Evolutionary conservation across 2,888 invertebrate species (phyloP), one percentile per base, ranked within the genome.

Genomic region (Hedychridium roseum): DNA sequence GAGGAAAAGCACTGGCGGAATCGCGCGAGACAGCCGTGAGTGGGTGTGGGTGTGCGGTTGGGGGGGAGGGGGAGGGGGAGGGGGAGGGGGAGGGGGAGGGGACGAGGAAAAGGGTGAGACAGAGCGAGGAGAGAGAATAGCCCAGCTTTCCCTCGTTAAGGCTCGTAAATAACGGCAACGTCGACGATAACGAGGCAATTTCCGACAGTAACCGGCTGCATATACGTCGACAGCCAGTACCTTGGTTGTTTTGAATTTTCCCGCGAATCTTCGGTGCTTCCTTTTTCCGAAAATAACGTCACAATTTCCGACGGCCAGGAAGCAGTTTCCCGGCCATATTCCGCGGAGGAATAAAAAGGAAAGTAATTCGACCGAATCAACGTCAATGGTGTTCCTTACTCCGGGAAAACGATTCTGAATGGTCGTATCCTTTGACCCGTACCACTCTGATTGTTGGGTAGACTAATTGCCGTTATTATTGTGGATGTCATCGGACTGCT

Each of bases 151-250:
- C 49, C 59, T 62, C 57, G 62, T 63, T 63, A 60, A 62, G 54
- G 49, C 20, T 43, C 57, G 51, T 54, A 62, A 62, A 62, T 63
- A 62, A 63, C 46, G 41, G 37, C 47, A 50, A 53, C 51, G 60
- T 50, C 57, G 52, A 50, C 54, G 59, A 57, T 62, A 62, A 63
- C 60, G 57, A 62, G 57, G 57, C 60, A 63, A 63, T 63, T 63
- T 60, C 53, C 57, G 57, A 30, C 34, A n/a, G n/a, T n/a, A n/a
- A n/a, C n/a, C n/a, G n/a, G n/a, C n/a, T n/a, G n/a, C n/a, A 9
- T 23, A 9, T 23, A 23, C 23, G 23, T 9, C 23, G 23, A 5
- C 23, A 23, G 5, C 5, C 23, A 27, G 12, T 9, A 7, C 20
- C 17, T 20, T 5, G 6, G 20, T 16, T 21, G n/a, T n/a, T n/a